These are phyloP conservation scores for Montipora efflorescens DNA, from an alignment of 64 coral and sea anemone species.

Conservation along the genomic window DNA sequence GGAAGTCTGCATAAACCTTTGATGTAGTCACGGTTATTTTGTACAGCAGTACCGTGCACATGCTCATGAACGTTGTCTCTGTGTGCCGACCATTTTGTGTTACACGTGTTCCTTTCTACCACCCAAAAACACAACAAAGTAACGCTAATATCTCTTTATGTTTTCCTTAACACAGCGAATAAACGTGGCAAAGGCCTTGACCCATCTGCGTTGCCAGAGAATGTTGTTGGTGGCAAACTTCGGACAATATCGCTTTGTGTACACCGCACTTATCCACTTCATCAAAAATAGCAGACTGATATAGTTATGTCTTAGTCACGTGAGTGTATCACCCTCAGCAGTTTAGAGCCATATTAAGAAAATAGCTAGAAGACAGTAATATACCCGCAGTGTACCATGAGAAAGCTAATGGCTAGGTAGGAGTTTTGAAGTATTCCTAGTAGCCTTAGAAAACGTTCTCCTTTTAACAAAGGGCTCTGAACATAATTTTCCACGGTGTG, in stretches of 20 bases:
- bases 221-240: constrained; percentile 95
- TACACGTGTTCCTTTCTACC: no score
- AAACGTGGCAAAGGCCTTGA: constrained; percentile 73
- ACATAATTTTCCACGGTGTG: no score
- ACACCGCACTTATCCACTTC: constrained; percentile 90
- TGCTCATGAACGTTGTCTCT: no score
- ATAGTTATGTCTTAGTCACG: neutral
- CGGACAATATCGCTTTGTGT: constrained; percentile 97
- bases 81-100: no score
- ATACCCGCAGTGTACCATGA: neutral
- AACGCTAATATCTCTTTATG: neutral
- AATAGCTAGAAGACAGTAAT: neutral
- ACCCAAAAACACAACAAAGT: neutral
- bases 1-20: no score
- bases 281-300: constrained; percentile 95
- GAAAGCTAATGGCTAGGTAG: no score
- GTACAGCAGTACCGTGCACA: no score
- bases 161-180: constrained; percentile 78
- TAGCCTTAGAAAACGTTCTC: no score
- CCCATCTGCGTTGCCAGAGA: constrained; percentile 86
- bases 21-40: no score
- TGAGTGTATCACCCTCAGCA: neutral
- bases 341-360: neutral
- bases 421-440: no score
- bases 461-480: no score